Evolutionary conservation across 2,113 vertebrate species (phyloP), one percentile per base, ranked within the genome.

Genomic region (Camelus dromedarius): DNA sequence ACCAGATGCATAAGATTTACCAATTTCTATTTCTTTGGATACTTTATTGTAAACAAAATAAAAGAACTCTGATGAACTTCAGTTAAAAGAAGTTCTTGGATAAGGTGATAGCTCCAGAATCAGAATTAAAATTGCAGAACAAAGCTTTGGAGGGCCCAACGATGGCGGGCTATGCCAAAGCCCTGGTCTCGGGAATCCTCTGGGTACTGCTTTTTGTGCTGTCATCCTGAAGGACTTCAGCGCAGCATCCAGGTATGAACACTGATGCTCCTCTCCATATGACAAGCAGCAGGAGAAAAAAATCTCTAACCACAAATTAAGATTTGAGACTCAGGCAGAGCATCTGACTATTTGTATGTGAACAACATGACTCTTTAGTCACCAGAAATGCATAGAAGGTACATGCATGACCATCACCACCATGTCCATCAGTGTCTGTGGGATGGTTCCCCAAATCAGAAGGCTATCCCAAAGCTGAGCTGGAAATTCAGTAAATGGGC

Each of bases 361-460:
- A 26, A 66, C 20, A 32, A 80, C 6, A 26, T 9, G 56, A 38
- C 24, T 32, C 46, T 66, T 18, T 35, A 12, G 12, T 35, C n/a
- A 30, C 19, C 35, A n/a, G 38, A 10, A 24, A 8, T n/a, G 1
- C 26, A 52, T 28, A 9, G 52, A 50, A 90, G 18, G 15, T 28
- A 1, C 13, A 5, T 18, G 6, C 6, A 19, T 20, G 7, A 6
- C 6, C 35, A 76, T 28, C n/a, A 88, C 2, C 1, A 30, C 19
- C 7, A 30, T 64, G 52, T 35, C 28, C 32, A 77, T 35, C 46
- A 58, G 26, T 11, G 16, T 72, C 15, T 42, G 19, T 35, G 42
- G 8, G 24, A 12, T 14, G 18, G 12, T 16, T 15, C 70, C 6
- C 30, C 20, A 64, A 5, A 32, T n/a, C 69, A 35, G 10, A 89